These are phyloP conservation scores for Ennomos quercinarius DNA, from an alignment of 2,888 invertebrate species.

Conservation along the genomic window DNA sequence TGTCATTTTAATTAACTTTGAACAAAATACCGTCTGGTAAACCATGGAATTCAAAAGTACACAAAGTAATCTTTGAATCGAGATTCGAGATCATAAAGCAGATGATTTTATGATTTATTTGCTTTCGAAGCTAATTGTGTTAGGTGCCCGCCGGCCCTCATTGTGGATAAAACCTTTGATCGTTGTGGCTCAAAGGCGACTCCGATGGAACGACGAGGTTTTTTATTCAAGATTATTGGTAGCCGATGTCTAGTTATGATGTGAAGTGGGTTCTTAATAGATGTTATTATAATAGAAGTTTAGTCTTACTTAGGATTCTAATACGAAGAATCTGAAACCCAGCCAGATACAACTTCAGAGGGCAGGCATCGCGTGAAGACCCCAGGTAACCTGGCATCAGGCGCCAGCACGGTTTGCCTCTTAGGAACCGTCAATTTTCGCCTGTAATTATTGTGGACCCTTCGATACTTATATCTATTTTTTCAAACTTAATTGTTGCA, in stretches of 20 bases:
- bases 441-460: slow-evolving; percentile 85
- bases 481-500: slow-evolving; percentile 83
- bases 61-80: slow-evolving; percentile 60
- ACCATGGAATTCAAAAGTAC: slow-evolving; percentile 30
- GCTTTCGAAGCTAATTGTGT: slow-evolving; percentile 69
- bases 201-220: slow-evolving; percentile 47
- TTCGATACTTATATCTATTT: slow-evolving; percentile 85
- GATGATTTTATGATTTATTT: slow-evolving; percentile 73
- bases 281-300: slow-evolving; percentile 40
- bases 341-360: slow-evolving; percentile 45
- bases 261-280: slow-evolving; percentile 41
- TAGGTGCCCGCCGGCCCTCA: slow-evolving; percentile 62
- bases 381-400: slow-evolving; percentile 72
- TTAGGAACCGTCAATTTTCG: slow-evolving; percentile 84
- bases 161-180: slow-evolving; percentile 54
- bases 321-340: slow-evolving; percentile 37
- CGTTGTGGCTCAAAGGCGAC: slow-evolving; percentile 51
- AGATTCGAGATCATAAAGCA: slow-evolving; percentile 60
- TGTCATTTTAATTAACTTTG: slow-evolving; percentile 67
- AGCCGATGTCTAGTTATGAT: slow-evolving; percentile 48
- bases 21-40: slow-evolving; percentile 45
- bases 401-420: slow-evolving; percentile 75
- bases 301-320: slow-evolving; percentile 37
- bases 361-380: slow-evolving; percentile 67
- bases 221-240: slow-evolving; percentile 54